Evolutionary conservation across 2,888 invertebrate genomes (phyloP).

Genomic region (Protonemura montana): DNA sequence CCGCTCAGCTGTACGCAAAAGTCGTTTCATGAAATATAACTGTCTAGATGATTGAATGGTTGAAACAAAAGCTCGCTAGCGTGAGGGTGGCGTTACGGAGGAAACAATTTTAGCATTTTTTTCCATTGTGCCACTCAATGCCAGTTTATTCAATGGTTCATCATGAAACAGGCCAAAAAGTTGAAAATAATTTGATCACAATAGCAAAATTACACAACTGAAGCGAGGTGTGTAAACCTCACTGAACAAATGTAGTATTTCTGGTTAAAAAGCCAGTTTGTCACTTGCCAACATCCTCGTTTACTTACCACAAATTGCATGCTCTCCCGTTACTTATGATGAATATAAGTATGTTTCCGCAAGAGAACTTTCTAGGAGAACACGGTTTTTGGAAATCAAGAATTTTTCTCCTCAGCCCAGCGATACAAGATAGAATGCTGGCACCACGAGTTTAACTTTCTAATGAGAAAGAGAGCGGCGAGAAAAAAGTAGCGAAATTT

Average conservation of each 20-base stretch:
- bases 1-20: background rate
- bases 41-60: background rate
- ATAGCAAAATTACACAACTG: background rate
- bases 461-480: constrained; percentile 34
- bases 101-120: background rate
- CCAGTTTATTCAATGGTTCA: background rate
- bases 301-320: background rate
- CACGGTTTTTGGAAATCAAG: background rate
- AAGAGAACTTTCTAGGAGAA: background rate
- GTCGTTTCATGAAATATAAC: background rate
- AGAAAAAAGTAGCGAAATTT: constrained; percentile 34
- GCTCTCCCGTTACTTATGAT: background rate
- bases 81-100: background rate
- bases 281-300: too few relatives aligned
- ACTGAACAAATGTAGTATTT: background rate
- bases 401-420: background rate
- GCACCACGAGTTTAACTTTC: constrained; percentile 24
- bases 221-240: background rate
- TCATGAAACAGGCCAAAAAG: background rate
- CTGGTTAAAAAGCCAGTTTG: too few relatives aligned
- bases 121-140: background rate
- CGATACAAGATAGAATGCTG: constrained; percentile 30
- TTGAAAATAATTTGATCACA: background rate
- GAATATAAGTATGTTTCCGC: background rate
- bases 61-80: background rate